Conservation (phyloP, 1,140 invertebrate species). For the Plectus sambesii region DNA sequence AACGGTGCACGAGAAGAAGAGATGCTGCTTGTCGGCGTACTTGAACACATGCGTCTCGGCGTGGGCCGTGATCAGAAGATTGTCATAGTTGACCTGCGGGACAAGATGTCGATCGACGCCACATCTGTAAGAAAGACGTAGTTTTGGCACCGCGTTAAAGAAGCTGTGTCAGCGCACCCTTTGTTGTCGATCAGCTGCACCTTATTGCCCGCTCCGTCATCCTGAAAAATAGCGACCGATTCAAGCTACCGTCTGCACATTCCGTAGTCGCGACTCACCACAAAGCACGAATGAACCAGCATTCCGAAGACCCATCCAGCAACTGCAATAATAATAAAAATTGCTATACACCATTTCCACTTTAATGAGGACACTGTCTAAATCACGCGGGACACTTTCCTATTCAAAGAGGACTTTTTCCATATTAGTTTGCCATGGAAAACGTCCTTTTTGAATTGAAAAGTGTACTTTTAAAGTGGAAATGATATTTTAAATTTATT, state of each 20-base stretch:
- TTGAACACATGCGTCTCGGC: constrained; percentile 41
- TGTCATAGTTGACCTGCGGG: constrained; percentile 36
- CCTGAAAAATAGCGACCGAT: too few species aligned
- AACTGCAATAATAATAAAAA: too few species aligned
- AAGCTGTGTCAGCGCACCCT: neutral
- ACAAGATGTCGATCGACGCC: constrained; percentile 31
- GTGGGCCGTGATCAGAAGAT: constrained; percentile 23
- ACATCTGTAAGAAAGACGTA: constrained; percentile 25
- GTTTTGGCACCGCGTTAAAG: constrained; percentile 9
- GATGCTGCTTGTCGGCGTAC: constrained; percentile 44
- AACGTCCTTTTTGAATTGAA: too few species aligned
- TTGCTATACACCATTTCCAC: too few species aligned
- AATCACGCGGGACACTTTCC: too few species aligned
- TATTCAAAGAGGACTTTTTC: too few species aligned
- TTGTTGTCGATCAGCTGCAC: neutral
- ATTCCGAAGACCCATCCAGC: constrained; percentile 40
- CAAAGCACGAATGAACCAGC: constrained; percentile 40
- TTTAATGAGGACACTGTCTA: too few species aligned
- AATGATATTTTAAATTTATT: neutral
- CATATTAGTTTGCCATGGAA: too few species aligned
- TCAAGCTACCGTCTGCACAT: constrained; percentile 45
- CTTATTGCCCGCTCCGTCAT: constrained; percentile 33
- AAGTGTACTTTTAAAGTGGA: constrained; percentile 9
- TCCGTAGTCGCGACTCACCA: constrained; percentile 42
- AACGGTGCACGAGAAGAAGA: constrained; percentile 45